Base-by-base conservation (phyloP, 2,888 invertebrate genomes). In the Toxonevra muliebris region DNA sequence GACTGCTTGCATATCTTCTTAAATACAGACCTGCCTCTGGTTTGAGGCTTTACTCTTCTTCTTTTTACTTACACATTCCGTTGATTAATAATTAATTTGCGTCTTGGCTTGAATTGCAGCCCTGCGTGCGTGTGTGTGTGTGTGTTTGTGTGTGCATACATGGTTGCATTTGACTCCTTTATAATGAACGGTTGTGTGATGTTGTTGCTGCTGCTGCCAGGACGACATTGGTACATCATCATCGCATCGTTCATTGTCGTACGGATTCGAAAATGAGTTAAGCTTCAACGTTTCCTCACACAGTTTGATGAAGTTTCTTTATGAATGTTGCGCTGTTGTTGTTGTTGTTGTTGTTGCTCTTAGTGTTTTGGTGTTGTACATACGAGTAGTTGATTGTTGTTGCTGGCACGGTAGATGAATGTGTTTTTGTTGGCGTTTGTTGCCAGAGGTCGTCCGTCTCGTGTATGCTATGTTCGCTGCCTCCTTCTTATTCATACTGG, bases 31-130 rank as follows among this genome's bases (percentile, higher is more conserved):
- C 12, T 48, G 15, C 48, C 12, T 48, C 2, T 48, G 15, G 48
- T 48, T n/a, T 15, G 15, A 12, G 48, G 48, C 8, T 48, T 48
- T 48, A 30, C 48, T 15, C 30, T 2, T 7, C 30, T 30, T 7
- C 30, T 30, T 7, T 30, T 30, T 30, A 30, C 30, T 4, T 30
- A 30, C 30, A 30, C 30, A 30, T 59, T 65, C 52, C 65, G 50
- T 53, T 65, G 65, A 65, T 83, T 83, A 83, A 83, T 83, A 83
- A 83, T 84, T 83, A 83, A 83, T 84, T 84, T 82, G 81, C 76
- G 80, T 77, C 77, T 65, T 69, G 53, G 48, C 8, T 66, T 53
- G 45, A 60, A 60, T 43, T 53, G 60, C 40, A 11, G 17, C 30
- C 19, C 60, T n/a, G 50, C 7, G 30, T 30, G 2, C 7, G 30